phyloP scores from a whole-genome alignment of 2,888 invertebrate species.

The Alcis repandata region DNA sequence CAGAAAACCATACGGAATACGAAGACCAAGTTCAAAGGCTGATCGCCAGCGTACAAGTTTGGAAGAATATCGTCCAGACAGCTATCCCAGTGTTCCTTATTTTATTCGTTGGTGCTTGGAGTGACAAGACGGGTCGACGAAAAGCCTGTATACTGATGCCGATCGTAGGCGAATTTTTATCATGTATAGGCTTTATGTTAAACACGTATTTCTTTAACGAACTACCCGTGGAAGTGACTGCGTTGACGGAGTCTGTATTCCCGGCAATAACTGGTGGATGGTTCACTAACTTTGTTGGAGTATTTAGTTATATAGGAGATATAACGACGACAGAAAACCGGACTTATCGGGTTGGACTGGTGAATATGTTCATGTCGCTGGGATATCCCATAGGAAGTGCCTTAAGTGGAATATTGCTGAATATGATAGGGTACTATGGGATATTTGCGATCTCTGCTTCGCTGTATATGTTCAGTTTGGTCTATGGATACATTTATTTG shows the following conservation, averaged over 20 bases:
- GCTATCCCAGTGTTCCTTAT: conserved; percentile 93
- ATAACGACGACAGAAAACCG: conserved; percentile 93
- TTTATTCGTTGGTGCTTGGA: conserved; percentile 93
- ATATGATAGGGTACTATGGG: conserved; percentile 92
- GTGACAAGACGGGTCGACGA: conserved; percentile 89
- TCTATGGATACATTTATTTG: conserved; percentile 90
- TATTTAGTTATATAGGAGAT: conserved; percentile 95
- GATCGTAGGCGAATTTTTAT: conserved; percentile 92
- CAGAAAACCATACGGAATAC: conserved; percentile 85
- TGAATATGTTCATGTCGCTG: conserved; percentile 94
- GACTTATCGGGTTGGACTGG: conserved; percentile 93
- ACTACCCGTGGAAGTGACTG: conserved; percentile 92
- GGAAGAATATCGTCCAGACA: conserved; percentile 94
- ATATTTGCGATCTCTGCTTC: conserved; percentile 91
- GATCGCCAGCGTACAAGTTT: conserved; percentile 92
- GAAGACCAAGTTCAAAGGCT: conserved; percentile 89
- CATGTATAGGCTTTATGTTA: conserved; percentile 91
- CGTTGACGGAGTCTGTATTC: conserved; percentile 92
- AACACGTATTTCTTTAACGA: conserved; percentile 93
- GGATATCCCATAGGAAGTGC: conserved; percentile 96
- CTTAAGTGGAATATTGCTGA: conserved; percentile 91
- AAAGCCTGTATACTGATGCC: conserved; percentile 94
- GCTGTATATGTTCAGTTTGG: conserved; percentile 90
- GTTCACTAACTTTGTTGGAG: conserved; percentile 95
- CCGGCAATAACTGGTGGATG: conserved; percentile 94